These are phyloP conservation scores for Polypedilum vanderplanki DNA, from an alignment of 1,140 invertebrate species.

Conservation along the genomic window DNA sequence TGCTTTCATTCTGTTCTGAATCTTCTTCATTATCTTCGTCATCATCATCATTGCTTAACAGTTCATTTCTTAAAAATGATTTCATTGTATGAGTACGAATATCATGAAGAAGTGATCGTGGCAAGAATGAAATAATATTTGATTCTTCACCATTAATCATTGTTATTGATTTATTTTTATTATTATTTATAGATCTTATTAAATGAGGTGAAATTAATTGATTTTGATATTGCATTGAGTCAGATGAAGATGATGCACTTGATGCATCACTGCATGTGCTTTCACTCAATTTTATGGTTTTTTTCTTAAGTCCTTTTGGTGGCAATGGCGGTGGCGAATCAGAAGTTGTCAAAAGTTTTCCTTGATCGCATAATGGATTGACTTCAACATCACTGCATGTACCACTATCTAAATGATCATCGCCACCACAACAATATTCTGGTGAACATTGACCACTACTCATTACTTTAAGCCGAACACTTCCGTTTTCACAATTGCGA, in stretches of 20 bases:
- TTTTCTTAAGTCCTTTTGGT: slow-evolving; percentile 43
- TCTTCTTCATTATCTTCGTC: slow-evolving; percentile 38
- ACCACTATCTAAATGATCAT: slow-evolving; percentile 70
- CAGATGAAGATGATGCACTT: background rate
- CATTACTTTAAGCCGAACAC: slow-evolving; percentile 46
- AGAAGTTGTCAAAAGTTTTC: background rate
- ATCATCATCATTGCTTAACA: slow-evolving; percentile 1
- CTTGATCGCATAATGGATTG: background rate
- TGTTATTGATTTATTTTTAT: background rate
- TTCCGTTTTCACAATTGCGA: background rate
- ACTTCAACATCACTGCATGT: slow-evolving; percentile 74
- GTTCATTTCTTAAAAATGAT: background rate
- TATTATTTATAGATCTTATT: background rate
- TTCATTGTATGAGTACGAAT: slow-evolving; percentile 1
- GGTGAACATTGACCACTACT: slow-evolving; percentile 72
- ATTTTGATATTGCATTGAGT: slow-evolving; percentile 17
- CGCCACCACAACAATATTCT: too few relatives aligned
- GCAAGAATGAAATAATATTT: background rate
- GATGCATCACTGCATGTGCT: slow-evolving; percentile 42
- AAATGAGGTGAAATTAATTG: background rate
- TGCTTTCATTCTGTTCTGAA: slow-evolving; percentile 45
- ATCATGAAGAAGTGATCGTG: background rate
- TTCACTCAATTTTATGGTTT: slow-evolving; percentile 45
- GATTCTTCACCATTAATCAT: background rate
- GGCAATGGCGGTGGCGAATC: slow-evolving; percentile 60